Evolutionary conservation across 1,140 invertebrate species (phyloP), one percentile per base, ranked within the genome.

Genomic region (Nasonia giraulti): DNA sequence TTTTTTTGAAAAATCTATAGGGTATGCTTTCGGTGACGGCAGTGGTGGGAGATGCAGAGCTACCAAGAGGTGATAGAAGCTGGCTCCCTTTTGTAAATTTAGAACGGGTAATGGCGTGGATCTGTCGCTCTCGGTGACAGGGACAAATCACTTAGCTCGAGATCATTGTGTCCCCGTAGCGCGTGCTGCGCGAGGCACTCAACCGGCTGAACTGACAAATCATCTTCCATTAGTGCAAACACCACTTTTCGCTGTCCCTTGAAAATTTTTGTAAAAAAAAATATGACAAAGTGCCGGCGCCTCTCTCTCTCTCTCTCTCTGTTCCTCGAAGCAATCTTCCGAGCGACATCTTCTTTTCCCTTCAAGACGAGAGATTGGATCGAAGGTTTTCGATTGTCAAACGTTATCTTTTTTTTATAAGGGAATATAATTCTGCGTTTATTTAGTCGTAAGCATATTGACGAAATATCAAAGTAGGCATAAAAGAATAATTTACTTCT

Each of bases 91-190:
- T 81, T 69, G 77, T 80, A 66, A 84, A 84, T 74, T 84, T 75
- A 85, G 66, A 76, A 80, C 37, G 55, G 55, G 11, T 85, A 85
- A 85, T 85, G 83, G 79, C 40, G n/a, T 5, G 84, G 68, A 82
- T 82, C 73, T 86, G 79, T 66, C 79, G 73, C 82, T 6, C 82
- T 68, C 33, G 87, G 77, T 91, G 91, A 90, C 91, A 90, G 88
- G 87, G 91, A 92, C 90, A 91, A 91, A 92, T 92, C 89, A 89
- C 89, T 91, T 91, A 89, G 88, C 88, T 50, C 84, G 82, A 37
- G 40, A 76, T 84, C 83, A 89, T 89, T 88, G 84, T 89, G 85
- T 87, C 83, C 74, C 87, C 71, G 80, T 73, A 66, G 73, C 69
- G 80, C 82, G 85, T 78, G 68, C 66, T 79, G 77, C 85, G 55